Evolutionary conservation across 64 coral and sea anemone genomes (phyloP), one percentile per base, ranked within the genome.

Genomic region (Montipora capricornis): DNA sequence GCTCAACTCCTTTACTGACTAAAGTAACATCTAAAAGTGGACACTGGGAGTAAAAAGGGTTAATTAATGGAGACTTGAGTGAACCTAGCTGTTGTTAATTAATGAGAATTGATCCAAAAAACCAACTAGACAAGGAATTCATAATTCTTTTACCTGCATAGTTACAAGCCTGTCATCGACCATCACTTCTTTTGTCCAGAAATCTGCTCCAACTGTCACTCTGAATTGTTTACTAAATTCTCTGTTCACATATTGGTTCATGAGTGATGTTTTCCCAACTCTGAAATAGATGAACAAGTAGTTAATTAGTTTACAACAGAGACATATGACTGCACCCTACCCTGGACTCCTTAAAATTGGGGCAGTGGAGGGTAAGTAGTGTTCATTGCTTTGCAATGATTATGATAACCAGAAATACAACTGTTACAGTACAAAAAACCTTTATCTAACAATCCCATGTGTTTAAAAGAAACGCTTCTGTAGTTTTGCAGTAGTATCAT

Each of bases 201-300:
- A 99, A 82, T 99, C 98, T 70, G 98, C 98, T 61, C 98, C 98
- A 78, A 99, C 96, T n/a, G 98, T 99, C 49, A 95, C 98, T 74
- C 96, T 99, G 81, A 96, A 99, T 81, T 99, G 98, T 80, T 99
- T 99, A 69, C 98, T 99, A 90, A 99, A 99, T 86, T 99, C 96
- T 79, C 96, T 99, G 79, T 99, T 99, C 20, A 99, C 98, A 99
- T 99, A 99, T 26, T 99, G 98, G 80, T 99, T 99, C 98, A 99
- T 99, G 50, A 99, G 79, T 6, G 98, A 99, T 15, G 98, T 99
- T 76, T 99, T 99, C 10, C 98, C 98, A 89, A 99, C 98, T 57
- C 98, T 99, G 57, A 10, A 80, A 92, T 49, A 24, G 59, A 78
- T 76, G 3, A 87, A 76, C 44, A 51, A 79, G 51, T 16, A 49